These are phyloP conservation scores for Himalopsyche tibetana DNA, from an alignment of 2,888 invertebrate species.

Conservation along the genomic window DNA sequence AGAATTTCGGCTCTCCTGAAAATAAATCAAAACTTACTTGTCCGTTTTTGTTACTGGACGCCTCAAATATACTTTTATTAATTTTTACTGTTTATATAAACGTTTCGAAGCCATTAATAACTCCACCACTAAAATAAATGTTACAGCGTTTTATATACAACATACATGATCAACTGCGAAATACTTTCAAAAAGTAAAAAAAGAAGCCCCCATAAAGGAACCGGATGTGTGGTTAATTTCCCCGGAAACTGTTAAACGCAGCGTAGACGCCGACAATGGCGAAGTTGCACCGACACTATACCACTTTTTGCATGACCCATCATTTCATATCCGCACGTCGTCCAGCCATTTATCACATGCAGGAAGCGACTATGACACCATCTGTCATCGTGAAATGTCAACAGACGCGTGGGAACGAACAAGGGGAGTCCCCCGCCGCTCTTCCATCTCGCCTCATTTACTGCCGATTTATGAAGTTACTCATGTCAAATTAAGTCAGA, in stretches of 20 bases:
- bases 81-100: too few species aligned
- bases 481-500: slow-evolving; percentile 27
- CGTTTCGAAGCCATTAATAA: too few species aligned
- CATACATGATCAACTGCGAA: neutral
- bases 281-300: neutral
- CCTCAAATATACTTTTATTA: too few species aligned
- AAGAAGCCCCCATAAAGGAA: neutral
- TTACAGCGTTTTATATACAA: neutral
- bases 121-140: neutral
- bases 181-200: neutral
- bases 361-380: slow-evolving; percentile 15
- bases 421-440: slow-evolving; percentile 13
- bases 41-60: too few species aligned
- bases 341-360: slow-evolving; percentile 10
- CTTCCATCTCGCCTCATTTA: slow-evolving; percentile 4
- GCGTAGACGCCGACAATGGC: neutral
- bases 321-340: slow-evolving; percentile 23
- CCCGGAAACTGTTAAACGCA: slow-evolving; percentile 19
- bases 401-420: neutral
- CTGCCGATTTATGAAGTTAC: slow-evolving; percentile 31
- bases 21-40: too few species aligned
- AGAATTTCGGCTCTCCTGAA: too few species aligned
- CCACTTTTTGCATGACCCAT: slow-evolving; percentile 12
- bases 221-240: slow-evolving; percentile 24
- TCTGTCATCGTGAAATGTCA: slow-evolving; percentile 31